These are phyloP conservation scores for Numenius phaeopus DNA, from an alignment of 2,797 vertebrate species.

Conservation along the genomic window DNA sequence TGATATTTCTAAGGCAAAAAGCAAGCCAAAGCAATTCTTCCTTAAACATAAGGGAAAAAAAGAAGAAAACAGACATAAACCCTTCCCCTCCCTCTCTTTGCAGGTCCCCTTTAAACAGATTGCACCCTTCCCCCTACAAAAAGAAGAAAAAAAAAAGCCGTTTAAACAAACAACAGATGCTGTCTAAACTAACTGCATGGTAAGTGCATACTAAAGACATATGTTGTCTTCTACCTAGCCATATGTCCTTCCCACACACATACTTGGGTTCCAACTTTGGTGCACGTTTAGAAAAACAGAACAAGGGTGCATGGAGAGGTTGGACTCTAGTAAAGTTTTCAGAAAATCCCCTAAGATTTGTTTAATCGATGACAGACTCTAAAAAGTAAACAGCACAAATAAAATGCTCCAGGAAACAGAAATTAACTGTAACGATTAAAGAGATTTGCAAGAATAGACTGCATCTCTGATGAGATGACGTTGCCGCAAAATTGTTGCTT, in stretches of 20 bases:
- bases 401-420: slow-evolving; percentile 28
- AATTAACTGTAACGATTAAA: background rate
- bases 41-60: background rate
- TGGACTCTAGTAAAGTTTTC: background rate
- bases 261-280: slow-evolving; percentile 8
- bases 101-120: slow-evolving; percentile 34
- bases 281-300: slow-evolving; percentile 12
- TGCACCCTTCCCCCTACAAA: slow-evolving; percentile 14
- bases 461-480: background rate
- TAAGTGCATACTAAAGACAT: slow-evolving; percentile 64
- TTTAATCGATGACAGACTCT: background rate
- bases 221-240: slow-evolving; percentile 62
- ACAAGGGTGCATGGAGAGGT: background rate
- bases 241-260: slow-evolving; percentile 67
- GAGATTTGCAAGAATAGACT: background rate
- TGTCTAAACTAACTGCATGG: slow-evolving; percentile 51
- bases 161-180: slow-evolving; percentile 77
- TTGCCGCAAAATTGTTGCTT: background rate
- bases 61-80: slow-evolving; percentile 2
- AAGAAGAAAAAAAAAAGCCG: background rate
- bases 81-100: background rate
- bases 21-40: slow-evolving; percentile 18
- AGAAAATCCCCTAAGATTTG: background rate
- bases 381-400: slow-evolving; percentile 5
- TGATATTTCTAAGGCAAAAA: slow-evolving; percentile 34